A percentile compares a stretch with the other conserved stretches of the same genome.
Evolutionary conservation across 2,797 vertebrate genomes (phyloP).

Genomic region (Sylvilagus floridanus): DNA sequence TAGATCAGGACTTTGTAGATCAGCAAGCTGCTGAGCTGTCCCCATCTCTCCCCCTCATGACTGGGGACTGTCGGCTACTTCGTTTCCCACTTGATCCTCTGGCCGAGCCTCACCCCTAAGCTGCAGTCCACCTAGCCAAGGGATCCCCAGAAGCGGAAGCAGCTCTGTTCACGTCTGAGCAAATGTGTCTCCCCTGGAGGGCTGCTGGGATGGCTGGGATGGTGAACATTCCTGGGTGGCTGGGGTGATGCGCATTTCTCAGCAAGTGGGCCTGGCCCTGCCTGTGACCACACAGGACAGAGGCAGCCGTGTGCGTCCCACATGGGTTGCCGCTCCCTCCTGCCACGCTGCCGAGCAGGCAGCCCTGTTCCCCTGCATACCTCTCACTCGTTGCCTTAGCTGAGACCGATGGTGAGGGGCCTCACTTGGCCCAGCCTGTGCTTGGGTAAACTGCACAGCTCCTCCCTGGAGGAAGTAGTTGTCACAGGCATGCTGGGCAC

Average conservation of each 20-base stretch:
- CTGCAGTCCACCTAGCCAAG: background rate
- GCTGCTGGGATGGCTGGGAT: background rate
- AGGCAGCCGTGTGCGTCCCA: background rate
- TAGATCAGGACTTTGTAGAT: background rate
- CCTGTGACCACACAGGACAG: background rate
- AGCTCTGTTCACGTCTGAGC: background rate
- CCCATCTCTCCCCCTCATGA: no score
- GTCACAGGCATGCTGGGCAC: background rate
- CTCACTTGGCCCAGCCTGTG: slow-evolving; percentile 60
- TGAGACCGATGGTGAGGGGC: slow-evolving; percentile 16
- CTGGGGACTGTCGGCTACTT: background rate
- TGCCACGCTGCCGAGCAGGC: background rate
- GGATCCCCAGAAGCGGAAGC: background rate
- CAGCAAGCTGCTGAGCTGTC: background rate
- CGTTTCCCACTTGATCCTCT: background rate
- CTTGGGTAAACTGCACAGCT: background rate
- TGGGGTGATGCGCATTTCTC: background rate
- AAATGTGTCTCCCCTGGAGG: background rate
- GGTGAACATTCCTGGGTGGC: background rate
- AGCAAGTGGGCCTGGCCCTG: background rate
- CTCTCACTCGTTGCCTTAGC: slow-evolving; percentile 3
- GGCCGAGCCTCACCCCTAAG: background rate
- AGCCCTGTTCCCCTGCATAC: background rate
- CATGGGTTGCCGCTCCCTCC: background rate
- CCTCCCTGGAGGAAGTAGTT: background rate